phyloP scores from a whole-genome alignment of 2,113 vertebrate genomes.

The Tragelaphus imberbis region DNA sequence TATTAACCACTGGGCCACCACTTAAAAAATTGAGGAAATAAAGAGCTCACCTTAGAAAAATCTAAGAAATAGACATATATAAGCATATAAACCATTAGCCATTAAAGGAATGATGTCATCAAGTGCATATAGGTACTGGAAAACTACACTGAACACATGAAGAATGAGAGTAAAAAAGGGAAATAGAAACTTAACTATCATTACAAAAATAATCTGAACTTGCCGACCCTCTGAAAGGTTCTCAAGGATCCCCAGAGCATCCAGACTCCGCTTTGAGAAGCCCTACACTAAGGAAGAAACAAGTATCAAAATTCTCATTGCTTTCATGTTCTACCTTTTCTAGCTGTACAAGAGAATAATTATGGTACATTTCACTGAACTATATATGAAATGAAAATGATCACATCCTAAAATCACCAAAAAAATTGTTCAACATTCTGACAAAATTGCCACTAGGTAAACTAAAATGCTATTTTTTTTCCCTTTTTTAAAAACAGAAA shows the following conservation, averaged over 20 bases:
- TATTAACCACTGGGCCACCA: not conserved
- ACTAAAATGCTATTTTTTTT: not conserved
- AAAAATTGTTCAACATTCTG: not conserved
- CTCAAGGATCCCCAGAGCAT: not conserved
- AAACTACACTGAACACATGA: not conserved
- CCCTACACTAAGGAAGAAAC: not conserved
- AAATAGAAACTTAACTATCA: not conserved
- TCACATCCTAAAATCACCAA: not conserved
- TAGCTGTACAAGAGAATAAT: not conserved
- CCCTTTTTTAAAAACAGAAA: not conserved
- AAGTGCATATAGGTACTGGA: not conserved
- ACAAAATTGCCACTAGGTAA: not conserved
- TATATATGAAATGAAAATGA: not conserved
- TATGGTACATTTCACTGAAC: not conserved
- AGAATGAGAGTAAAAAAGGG: not conserved
- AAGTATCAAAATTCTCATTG: not conserved
- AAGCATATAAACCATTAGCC: not conserved
- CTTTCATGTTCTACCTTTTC: not conserved
- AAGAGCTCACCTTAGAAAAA: conserved; percentile 5
- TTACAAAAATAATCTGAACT: not conserved
- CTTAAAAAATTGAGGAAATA: not conserved
- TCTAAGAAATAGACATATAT: not conserved
- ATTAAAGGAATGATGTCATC: not conserved
- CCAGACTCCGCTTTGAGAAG: not conserved
- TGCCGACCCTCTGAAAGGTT: not conserved